Evolutionary conservation across 2,888 invertebrate species (phyloP).

Genomic region (Sipha maydis): DNA sequence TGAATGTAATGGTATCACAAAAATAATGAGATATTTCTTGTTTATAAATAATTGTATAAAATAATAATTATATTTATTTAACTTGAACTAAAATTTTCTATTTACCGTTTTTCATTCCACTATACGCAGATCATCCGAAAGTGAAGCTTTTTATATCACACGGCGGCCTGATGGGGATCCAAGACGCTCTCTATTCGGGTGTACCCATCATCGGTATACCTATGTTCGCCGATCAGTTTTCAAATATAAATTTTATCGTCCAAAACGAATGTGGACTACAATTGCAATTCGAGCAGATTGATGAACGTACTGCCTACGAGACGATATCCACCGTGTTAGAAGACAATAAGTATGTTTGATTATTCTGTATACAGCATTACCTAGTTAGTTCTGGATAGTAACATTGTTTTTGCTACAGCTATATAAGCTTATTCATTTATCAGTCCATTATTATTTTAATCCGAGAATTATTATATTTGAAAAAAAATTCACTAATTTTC

Average conservation of each 20-base stretch:
- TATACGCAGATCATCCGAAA: slow-evolving; percentile 46
- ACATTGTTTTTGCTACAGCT: too few relatives aligned
- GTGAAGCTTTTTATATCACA: slow-evolving; percentile 57
- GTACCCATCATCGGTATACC: slow-evolving; percentile 57
- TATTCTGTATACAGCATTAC: not conserved
- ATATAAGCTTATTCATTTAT: too few relatives aligned
- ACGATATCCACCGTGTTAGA: not conserved
- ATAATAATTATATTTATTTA: too few relatives aligned
- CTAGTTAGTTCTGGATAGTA: not conserved
- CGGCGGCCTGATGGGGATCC: slow-evolving; percentile 48
- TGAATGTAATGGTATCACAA: too few relatives aligned
- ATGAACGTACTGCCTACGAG: not conserved
- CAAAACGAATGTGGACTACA: slow-evolving; percentile 44
- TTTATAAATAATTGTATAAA: too few relatives aligned
- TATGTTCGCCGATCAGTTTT: slow-evolving; percentile 49
- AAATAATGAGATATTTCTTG: too few relatives aligned
- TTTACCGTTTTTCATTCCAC: not conserved
- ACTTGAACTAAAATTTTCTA: too few relatives aligned
- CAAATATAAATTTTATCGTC: slow-evolving; percentile 44
- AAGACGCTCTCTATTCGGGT: slow-evolving; percentile 48
- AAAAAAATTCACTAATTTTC: too few relatives aligned
- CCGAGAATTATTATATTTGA: too few relatives aligned
- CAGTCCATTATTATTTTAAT: too few relatives aligned
- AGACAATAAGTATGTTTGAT: slow-evolving; percentile 11
- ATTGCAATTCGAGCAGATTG: slow-evolving; percentile 56